Evolutionary conservation across 2,888 invertebrate species (phyloP).

Genomic region (Bombyx huttoni): DNA sequence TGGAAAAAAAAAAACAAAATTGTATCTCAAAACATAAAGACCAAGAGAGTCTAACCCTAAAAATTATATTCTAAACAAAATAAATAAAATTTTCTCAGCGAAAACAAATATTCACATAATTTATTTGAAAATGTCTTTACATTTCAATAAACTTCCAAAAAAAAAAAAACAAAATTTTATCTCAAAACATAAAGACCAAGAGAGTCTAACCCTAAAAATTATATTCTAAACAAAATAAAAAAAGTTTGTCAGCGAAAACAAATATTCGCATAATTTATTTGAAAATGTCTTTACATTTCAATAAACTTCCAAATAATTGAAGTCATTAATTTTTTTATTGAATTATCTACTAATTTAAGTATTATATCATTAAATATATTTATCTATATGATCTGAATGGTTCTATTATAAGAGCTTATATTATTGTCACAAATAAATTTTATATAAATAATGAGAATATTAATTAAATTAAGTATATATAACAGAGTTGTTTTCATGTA

Average conservation of each 20-base stretch:
- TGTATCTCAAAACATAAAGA: no score
- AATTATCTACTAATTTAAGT: constrained; percentile 19
- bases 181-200: no score
- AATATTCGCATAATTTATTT: background rate
- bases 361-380: constrained; percentile 17
- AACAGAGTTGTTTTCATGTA: constrained; percentile 52
- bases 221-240: no score
- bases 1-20: no score
- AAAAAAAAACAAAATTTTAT: no score
- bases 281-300: background rate
- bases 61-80: no score
- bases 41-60: no score
- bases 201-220: no score
- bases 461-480: constrained; percentile 21
- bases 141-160: constrained; percentile 15
- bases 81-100: no score
- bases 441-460: constrained; percentile 22
- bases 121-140: background rate
- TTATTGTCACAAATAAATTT: constrained; percentile 36
- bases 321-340: constrained; percentile 30
- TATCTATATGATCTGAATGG: constrained; percentile 44
- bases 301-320: constrained; percentile 20
- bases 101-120: background rate
- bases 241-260: no score
- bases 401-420: constrained; percentile 15